Base-by-base conservation (phyloP, 2,888 invertebrate species). In the Alentia gelatinosa region DNA sequence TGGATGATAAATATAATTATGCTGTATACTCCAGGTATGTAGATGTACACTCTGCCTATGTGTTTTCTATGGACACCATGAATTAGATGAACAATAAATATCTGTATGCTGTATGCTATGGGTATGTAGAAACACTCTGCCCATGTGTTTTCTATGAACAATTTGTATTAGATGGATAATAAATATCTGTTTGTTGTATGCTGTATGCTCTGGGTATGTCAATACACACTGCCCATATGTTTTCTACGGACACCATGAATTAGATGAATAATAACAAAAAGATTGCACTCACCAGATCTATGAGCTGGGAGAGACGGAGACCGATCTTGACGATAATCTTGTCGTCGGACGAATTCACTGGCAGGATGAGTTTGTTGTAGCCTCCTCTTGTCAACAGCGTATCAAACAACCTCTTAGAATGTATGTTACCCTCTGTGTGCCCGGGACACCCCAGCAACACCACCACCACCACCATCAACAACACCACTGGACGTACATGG, bases 401-500 rank as follows among this genome's bases (percentile, higher is more conserved):
- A 95, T 99, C 99, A 96, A 98, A 99, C 89, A 99, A 97, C 93
- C 99, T 97, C 96, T 99, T 98, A 12, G 98, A 98, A 95, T 98
- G 98, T n/a, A 98, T 98, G 97, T 98, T 98, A 94, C 98, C 93
- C 12, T 33, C n/a, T 1, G 47, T 1, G 35, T 39, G 23, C 37
- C 12, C 19, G 23, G 3, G 1, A 12, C 56, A 9, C 5, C 12
- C 19, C 56, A 12, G 19, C 47, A 3, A 56, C 56, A 35, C 39
- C 35, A 39, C 4, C 1, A 74, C 15, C 33, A 74, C 30, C 19
- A 74, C 30, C 30, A 74, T n/a, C 19, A 56, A 12, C 47, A n/a
- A 47, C 7, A 56, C 3, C n/a, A 56, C 56, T 56, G n/a, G n/a
- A n/a, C n/a, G n/a, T n/a, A n/a, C n/a, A n/a, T n/a, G n/a, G n/a